These are phyloP conservation scores for Embiotoca jacksoni DNA, from an alignment of 2,113 vertebrate species.

Conservation along the genomic window DNA sequence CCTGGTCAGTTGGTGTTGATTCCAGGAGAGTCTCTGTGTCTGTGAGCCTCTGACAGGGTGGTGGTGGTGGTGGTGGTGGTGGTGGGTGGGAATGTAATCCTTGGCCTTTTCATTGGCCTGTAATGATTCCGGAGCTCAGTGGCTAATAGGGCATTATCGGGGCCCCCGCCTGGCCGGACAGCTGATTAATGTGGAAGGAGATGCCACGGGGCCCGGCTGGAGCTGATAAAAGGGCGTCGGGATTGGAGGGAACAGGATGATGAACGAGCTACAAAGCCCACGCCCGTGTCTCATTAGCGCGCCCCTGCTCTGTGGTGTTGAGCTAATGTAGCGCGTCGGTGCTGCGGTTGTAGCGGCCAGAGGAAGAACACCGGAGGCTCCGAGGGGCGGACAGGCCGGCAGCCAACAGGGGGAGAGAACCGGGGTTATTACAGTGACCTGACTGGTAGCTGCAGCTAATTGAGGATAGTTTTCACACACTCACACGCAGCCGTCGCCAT, in stretches of 20 bases:
- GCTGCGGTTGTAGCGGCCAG: constrained; percentile 51
- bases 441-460: constrained; percentile 9
- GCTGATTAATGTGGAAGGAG: constrained; percentile 92
- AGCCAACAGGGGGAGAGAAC: constrained; percentile 74
- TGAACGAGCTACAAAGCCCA: constrained; percentile 91
- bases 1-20: constrained; percentile 29
- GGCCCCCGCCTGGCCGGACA: constrained; percentile 78
- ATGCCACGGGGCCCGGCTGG: constrained; percentile 90
- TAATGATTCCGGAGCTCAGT: constrained; percentile 91
- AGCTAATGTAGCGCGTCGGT: constrained; percentile 93
- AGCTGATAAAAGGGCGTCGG: constrained; percentile 92
- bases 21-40: constrained; percentile 31
- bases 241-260: constrained; percentile 95
- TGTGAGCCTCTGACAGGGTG: neutral
- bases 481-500: no score
- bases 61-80: neutral
- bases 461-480: constrained; percentile 7
- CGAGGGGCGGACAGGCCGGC: neutral
- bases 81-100: constrained; percentile 74
- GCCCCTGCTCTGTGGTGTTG: constrained; percentile 85
- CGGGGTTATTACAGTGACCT: constrained; percentile 49
- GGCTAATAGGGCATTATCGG: constrained; percentile 92
- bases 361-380: neutral
- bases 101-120: constrained; percentile 94
- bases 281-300: constrained; percentile 93